These are phyloP conservation scores for Caretta caretta DNA, from an alignment of 2,113 vertebrate species.

Conservation along the genomic window DNA sequence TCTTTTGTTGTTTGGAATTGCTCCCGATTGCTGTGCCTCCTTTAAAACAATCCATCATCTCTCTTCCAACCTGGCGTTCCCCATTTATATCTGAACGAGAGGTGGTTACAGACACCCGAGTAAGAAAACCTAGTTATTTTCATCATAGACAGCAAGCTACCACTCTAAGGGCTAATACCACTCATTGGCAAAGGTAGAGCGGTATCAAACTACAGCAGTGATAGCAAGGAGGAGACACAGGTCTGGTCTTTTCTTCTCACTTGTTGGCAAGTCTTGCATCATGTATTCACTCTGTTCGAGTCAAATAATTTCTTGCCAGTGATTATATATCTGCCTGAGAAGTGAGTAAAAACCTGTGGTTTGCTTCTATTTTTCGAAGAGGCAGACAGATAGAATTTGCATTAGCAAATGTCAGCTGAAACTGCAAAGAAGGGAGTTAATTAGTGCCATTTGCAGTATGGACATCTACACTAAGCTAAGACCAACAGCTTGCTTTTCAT, in stretches of 20 bases:
- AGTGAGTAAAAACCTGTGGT: not conserved
- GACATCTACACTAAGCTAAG: not conserved
- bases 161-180: not conserved
- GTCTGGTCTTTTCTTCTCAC: not conserved
- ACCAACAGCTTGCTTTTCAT: not conserved
- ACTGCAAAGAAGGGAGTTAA: not conserved
- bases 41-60: not conserved
- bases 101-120: fast-evolving
- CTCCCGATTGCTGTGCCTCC: not conserved
- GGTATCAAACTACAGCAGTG: not conserved
- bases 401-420: not conserved
- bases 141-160: not conserved
- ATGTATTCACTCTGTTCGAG: not conserved
- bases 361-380: not conserved
- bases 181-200: not conserved
- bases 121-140: not conserved
- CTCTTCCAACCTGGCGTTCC: not conserved
- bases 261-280: not conserved
- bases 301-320: not conserved
- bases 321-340: not conserved
- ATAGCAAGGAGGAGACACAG: not conserved
- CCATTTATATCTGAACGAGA: not conserved
- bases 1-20: not conserved
- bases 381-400: not conserved
- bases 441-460: not conserved